Conservation (phyloP, 2,888 invertebrate genomes). For the Pheosia gnoma region DNA sequence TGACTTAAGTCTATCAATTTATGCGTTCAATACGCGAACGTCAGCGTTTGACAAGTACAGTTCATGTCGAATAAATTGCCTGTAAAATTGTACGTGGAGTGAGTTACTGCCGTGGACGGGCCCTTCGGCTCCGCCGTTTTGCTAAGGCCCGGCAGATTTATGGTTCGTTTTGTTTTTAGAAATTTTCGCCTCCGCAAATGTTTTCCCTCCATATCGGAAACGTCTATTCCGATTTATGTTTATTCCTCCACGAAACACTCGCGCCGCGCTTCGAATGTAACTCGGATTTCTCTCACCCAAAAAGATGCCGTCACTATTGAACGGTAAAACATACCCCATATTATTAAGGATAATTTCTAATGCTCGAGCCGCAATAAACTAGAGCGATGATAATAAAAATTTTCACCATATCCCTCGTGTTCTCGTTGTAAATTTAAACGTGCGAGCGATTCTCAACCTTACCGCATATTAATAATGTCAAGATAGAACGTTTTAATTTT, state of each 20-base stretch:
- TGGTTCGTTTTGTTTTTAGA: conserved; percentile 64
- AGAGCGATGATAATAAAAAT: conserved; percentile 79
- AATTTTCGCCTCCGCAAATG: conserved; percentile 56
- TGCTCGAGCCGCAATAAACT: conserved; percentile 77
- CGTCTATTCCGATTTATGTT: conserved; percentile 29
- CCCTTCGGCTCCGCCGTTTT: conserved; percentile 65
- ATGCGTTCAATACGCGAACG: conserved; percentile 75
- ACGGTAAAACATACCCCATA: conserved; percentile 62
- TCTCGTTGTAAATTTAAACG: conserved; percentile 71
- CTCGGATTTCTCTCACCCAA: conserved; percentile 27
- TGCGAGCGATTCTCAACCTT: conserved; percentile 69
- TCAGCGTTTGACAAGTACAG: conserved; percentile 82
- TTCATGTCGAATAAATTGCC: conserved; percentile 79
- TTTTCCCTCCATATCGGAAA: conserved; percentile 43
- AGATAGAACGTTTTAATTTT: conserved; percentile 81
- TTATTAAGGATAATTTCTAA: conserved; percentile 75
- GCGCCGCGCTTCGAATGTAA: conserved; percentile 42
- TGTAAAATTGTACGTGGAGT: conserved; percentile 74
- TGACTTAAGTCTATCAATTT: conserved; percentile 73
- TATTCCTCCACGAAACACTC: conserved; percentile 35
- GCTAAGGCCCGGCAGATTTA: conserved; percentile 67
- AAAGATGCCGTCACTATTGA: conserved; percentile 42
- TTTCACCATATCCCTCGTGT: conserved; percentile 74
- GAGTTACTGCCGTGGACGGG: conserved; percentile 74
- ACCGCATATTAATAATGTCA: conserved; percentile 75